A percentile compares a stretch with the other conserved stretches of the same genome.
Evolutionary conservation across 2,113 vertebrate species (phyloP).

Genomic region (Melierax canorus): DNA sequence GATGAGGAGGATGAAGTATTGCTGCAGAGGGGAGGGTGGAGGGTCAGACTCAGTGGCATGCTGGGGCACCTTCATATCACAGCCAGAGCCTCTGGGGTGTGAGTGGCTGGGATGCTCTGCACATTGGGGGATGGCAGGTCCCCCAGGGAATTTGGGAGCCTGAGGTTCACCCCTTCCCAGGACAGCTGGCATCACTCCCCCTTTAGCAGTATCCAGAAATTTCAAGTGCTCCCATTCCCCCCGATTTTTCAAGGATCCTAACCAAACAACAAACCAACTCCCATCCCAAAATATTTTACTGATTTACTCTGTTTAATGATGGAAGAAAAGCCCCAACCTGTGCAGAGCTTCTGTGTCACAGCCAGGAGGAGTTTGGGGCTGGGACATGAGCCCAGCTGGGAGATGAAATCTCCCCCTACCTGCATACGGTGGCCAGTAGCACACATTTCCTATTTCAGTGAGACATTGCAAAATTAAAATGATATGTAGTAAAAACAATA

Average conservation of each 20-base stretch:
- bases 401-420: background rate
- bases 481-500: no score
- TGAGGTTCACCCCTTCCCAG: background rate
- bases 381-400: background rate
- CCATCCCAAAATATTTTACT: background rate
- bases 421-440: fast-evolving
- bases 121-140: fast-evolving
- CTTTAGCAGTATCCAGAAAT: background rate
- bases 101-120: background rate
- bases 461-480: no score
- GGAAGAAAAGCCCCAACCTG: background rate
- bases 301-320: background rate
- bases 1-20: slow-evolving; percentile 97
- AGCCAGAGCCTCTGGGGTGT: background rate
- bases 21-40: slow-evolving; percentile 68
- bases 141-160: background rate
- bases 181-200: background rate
- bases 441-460: no score
- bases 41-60: background rate
- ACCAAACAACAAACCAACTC: background rate
- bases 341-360: background rate
- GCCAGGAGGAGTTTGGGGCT: background rate
- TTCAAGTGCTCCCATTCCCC: background rate
- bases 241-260: background rate
- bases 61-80: fast-evolving